phyloP scores from a whole-genome alignment of 2,113 vertebrate genomes.

The Dipodomys stephensi region DNA sequence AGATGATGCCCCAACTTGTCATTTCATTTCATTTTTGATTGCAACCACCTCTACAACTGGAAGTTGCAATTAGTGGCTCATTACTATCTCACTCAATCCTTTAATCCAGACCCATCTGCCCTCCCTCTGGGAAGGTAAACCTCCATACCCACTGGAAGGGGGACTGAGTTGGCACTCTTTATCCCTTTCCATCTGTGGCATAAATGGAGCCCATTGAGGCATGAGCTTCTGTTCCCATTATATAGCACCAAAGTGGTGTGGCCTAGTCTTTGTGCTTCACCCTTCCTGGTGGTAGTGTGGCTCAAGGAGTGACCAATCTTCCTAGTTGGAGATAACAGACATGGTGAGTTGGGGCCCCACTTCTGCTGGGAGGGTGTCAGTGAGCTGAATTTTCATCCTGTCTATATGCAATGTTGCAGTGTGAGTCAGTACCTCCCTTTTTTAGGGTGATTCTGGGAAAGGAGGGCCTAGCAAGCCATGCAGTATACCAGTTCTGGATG shows the following conservation, averaged over 20 bases:
- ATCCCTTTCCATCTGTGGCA: accelerated
- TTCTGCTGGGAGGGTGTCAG: not conserved
- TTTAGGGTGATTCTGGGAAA: not conserved
- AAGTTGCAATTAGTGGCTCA: not conserved
- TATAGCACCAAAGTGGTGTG: not conserved
- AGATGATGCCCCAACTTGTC: not conserved
- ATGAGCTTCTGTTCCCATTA: no score
- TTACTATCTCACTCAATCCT: not conserved
- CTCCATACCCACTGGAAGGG: not conserved
- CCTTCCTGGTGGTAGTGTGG: not conserved
- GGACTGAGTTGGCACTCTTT: not conserved
- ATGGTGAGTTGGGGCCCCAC: not conserved
- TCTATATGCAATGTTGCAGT: not conserved
- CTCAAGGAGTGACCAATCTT: not conserved
- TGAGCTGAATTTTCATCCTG: not conserved
- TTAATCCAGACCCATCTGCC: not conserved
- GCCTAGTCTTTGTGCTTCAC: not conserved
- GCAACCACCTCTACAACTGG: not conserved
- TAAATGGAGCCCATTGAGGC: not conserved
- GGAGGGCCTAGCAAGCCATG: not conserved
- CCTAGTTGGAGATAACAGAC: not conserved
- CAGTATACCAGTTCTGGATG: not conserved
- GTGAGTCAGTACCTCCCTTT: not conserved
- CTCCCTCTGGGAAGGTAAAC: no score
- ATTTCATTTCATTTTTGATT: no score